Base-by-base conservation (phyloP, 2,888 invertebrate species). In the Neoaliturus tenellus region DNA sequence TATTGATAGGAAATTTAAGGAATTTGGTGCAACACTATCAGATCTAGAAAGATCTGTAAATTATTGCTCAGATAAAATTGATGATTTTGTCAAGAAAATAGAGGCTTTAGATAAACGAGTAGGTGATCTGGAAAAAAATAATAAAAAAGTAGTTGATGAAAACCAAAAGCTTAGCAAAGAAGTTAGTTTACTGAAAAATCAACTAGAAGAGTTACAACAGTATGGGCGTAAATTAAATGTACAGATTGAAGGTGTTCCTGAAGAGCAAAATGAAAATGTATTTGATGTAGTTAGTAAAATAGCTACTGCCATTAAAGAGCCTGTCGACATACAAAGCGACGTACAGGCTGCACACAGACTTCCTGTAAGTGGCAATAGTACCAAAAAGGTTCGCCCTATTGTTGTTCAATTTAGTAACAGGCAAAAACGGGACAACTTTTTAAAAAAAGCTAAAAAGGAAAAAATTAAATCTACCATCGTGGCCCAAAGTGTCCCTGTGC, bases 1-100 rank as follows among this genome's bases (percentile, higher is more conserved):
- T 31, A 33, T 67, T 31, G 67, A 67, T 6, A 67, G 17, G 6
- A 28, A 31, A n/a, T 67, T 67, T 8, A 67, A 33, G 33, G 67
- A 67, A 31, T 14, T 67, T 17, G 17, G 33, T 33, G 67, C 6
- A 31, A 31, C 67, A 1, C 6, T 67, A 31, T 3, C 31, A 31
- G 67, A 67, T 3, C 31, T 67, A 6, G 67, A 67, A 67, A 67
- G n/a, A 67, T 67, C 67, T 33, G 67, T 67, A 31, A 67, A 67
- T 31, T 67, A 31, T 67, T 67, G 67, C 17, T 67, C 67, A 1
- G 31, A 67, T 23, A 51, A 51, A 20, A 51, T 51, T 51, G 20
- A 51, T 23, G 51, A 51, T 23, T 51, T 51, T 23, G 28, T 67
- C 1, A 14, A 31, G 1, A 67, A 67, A 17, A 14, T 67, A 31